phyloP scores from a whole-genome alignment of 2,797 vertebrate genomes.

The Chanos chanos region DNA sequence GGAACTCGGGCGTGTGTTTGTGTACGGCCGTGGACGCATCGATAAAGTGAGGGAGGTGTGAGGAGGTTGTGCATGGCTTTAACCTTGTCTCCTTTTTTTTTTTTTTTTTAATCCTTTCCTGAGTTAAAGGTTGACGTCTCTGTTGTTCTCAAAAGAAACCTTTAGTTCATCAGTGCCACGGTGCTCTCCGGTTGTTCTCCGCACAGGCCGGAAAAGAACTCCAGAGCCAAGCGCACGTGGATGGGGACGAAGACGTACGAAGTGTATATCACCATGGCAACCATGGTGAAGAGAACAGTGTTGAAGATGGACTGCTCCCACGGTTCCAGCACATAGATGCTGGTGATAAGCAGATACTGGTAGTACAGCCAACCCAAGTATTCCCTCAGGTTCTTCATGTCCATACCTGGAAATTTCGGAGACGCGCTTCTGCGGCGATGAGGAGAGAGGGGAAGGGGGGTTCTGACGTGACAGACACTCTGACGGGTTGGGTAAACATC shows the following conservation, averaged over 20 bases:
- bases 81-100: background rate
- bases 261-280: slow-evolving; percentile 93
- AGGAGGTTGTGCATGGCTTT: slow-evolving; percentile 31
- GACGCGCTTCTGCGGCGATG: too few species aligned
- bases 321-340: slow-evolving; percentile 93
- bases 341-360: slow-evolving; percentile 93
- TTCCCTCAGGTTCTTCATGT: slow-evolving; percentile 82
- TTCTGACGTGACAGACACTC: background rate
- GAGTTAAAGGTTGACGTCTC: slow-evolving; percentile 34
- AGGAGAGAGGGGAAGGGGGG: background rate
- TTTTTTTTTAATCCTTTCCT: slow-evolving; percentile 36
- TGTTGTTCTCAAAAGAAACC: background rate
- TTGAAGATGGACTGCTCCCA: slow-evolving; percentile 96
- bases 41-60: slow-evolving; percentile 38
- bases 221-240: slow-evolving; percentile 84
- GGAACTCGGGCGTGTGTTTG: too few species aligned
- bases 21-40: background rate
- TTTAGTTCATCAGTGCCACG: slow-evolving; percentile 74
- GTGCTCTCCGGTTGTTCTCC: slow-evolving; percentile 75
- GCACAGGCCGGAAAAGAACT: slow-evolving; percentile 88
- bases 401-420: slow-evolving; percentile 64
- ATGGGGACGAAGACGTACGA: slow-evolving; percentile 94
- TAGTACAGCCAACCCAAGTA: slow-evolving; percentile 94
- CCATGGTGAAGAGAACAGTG: slow-evolving; percentile 80
- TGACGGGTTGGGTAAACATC: background rate